Conservation (phyloP, 2,888 invertebrate species). For the Autographa gamma region DNA sequence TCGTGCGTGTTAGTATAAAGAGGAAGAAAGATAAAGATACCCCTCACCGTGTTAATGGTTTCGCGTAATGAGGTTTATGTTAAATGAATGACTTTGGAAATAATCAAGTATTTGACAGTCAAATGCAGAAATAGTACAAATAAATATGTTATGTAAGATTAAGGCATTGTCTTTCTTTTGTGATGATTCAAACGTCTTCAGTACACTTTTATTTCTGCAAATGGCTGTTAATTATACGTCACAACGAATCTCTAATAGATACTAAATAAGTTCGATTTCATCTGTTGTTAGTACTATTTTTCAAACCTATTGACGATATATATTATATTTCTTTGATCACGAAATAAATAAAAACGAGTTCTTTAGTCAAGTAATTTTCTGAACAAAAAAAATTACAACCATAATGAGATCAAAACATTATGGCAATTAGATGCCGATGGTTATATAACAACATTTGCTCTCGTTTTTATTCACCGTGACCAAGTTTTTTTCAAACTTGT, state of each 20-base stretch:
- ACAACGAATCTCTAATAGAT: not conserved
- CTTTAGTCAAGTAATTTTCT: not conserved
- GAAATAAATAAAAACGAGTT: not conserved
- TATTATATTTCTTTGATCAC: not conserved
- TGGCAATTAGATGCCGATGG: not conserved
- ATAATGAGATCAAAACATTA: not conserved
- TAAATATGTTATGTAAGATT: too few relatives aligned
- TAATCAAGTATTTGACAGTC: conserved; percentile 27
- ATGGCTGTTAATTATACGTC: not conserved
- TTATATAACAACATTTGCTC: not conserved
- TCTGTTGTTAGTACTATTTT: not conserved
- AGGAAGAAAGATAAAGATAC: conserved; percentile 45
- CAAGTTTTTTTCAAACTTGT: not conserved
- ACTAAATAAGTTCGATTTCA: too few relatives aligned
- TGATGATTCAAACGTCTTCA: too few relatives aligned
- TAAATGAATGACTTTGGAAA: conserved; percentile 23
- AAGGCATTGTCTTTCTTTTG: too few relatives aligned
- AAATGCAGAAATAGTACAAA: conserved; percentile 12
- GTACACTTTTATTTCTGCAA: not conserved
- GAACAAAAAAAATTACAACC: not conserved
- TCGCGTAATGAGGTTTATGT: conserved; percentile 49
- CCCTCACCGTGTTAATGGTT: conserved; percentile 57
- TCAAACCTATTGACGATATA: not conserved
- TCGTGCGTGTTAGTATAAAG: conserved; percentile 66
- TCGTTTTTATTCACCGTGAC: not conserved